phyloP scores from a whole-genome alignment of 2,888 invertebrate species.

The Aproaerema taeniolella region DNA sequence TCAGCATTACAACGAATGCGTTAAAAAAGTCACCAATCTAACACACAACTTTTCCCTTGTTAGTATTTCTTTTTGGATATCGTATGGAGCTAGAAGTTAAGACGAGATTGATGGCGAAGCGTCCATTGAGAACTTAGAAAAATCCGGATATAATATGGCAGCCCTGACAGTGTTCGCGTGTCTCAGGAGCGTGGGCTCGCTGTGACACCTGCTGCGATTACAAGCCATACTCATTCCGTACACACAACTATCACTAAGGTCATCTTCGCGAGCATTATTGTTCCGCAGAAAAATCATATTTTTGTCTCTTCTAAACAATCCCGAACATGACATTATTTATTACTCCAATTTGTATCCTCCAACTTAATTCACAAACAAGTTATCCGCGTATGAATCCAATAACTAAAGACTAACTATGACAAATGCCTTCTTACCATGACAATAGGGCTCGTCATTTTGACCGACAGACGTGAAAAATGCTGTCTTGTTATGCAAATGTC shows the following conservation, averaged over 20 bases:
- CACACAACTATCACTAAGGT: slow-evolving; percentile 38
- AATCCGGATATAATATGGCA: no score
- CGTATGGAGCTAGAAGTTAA: no score
- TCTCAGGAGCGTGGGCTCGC: slow-evolving; percentile 20
- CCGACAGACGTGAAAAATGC: slow-evolving; percentile 42
- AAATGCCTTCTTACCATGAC: slow-evolving; percentile 55
- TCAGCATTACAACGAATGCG: no score
- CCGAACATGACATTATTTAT: slow-evolving; percentile 21
- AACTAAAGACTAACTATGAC: slow-evolving; percentile 48
- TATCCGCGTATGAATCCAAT: slow-evolving; percentile 31
- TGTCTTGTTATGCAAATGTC: slow-evolving; percentile 50
- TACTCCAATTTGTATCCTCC: slow-evolving; percentile 30
- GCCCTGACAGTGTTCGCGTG: no score
- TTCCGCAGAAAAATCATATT: slow-evolving; percentile 9
- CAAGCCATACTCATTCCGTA: slow-evolving; percentile 7
- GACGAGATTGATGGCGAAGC: no score
- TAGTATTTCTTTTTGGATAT: no score
- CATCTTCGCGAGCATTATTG: slow-evolving; percentile 27
- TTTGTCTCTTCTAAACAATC: slow-evolving; percentile 13
- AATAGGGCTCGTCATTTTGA: slow-evolving; percentile 44
- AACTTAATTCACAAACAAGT: slow-evolving; percentile 31
- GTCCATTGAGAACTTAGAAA: no score
- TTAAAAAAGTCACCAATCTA: no score
- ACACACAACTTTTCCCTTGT: no score
- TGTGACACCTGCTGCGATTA: slow-evolving; percentile 36